A percentile compares a stretch with the other conserved stretches of the same genome.
Conservation (phyloP, 2,888 invertebrate genomes). For the Ophion ventricosus region DNA sequence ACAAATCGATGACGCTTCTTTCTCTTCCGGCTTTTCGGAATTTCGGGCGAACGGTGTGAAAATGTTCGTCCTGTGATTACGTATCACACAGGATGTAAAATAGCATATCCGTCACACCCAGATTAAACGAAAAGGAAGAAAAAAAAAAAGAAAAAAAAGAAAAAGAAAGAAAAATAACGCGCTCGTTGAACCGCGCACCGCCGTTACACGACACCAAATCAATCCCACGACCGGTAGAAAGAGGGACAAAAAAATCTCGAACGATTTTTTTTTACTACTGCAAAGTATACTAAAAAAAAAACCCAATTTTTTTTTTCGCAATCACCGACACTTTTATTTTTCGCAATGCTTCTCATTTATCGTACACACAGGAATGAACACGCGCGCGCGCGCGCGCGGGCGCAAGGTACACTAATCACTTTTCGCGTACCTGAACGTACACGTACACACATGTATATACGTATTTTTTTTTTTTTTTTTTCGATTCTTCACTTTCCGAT, state of each 20-base stretch:
- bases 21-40: background rate
- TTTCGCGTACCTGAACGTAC: constrained; percentile 27
- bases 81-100: constrained; percentile 23
- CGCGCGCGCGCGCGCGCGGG: background rate
- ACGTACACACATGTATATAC: constrained; percentile 21
- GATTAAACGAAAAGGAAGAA: constrained; percentile 30
- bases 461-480: constrained; percentile 13
- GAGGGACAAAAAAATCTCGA: constrained; percentile 9
- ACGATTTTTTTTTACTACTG: constrained; percentile 26
- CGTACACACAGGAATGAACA: constrained; percentile 21
- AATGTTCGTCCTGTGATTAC: constrained; percentile 29
- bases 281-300: constrained; percentile 11
- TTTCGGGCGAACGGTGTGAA: background rate
- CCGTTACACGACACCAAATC: constrained; percentile 28
- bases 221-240: background rate
- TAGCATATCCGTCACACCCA: constrained; percentile 63
- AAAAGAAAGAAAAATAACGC: constrained; percentile 33
- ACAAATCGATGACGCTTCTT: constrained; percentile 46
- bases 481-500: constrained; percentile 53
- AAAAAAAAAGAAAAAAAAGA: background rate
- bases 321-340: constrained; percentile 16
- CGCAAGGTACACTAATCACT: constrained; percentile 51
- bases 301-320: constrained; percentile 14
- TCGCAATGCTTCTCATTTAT: constrained; percentile 24
- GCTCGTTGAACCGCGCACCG: constrained; percentile 46